phyloP scores from a whole-genome alignment of 2,113 vertebrate species.

The Stomatorhinus ivindoensis region DNA sequence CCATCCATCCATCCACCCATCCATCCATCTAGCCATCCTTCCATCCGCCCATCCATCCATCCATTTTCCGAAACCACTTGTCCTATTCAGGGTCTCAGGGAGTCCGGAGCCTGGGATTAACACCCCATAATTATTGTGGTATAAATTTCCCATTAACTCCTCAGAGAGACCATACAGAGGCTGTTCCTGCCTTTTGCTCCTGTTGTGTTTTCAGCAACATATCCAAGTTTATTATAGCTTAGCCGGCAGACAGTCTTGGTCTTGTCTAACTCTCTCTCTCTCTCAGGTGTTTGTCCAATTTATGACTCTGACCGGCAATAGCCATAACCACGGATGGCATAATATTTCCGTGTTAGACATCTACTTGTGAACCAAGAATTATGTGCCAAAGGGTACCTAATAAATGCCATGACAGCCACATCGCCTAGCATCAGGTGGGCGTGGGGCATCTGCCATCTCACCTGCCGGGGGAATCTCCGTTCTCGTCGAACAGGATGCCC shows the following conservation, averaged over 20 bases:
- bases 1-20: too few relatives aligned
- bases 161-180: not conserved
- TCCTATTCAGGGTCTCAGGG: too few relatives aligned
- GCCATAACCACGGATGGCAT: not conserved
- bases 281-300: not conserved
- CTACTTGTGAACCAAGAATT: not conserved
- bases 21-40: too few relatives aligned
- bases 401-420: not conserved
- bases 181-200: not conserved
- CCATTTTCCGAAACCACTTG: too few relatives aligned
- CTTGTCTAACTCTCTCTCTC: not conserved
- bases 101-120: too few relatives aligned
- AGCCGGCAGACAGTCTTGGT: not conserved
- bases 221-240: not conserved
- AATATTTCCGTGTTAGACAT: not conserved
- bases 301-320: not conserved
- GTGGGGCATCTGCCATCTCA: slow-evolving; percentile 37
- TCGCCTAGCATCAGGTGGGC: not conserved
- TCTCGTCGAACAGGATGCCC: slow-evolving; percentile 88
- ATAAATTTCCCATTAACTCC: not conserved
- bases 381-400: not conserved
- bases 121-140: too few relatives aligned
- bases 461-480: slow-evolving; percentile 96
- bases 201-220: not conserved
- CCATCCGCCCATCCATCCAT: too few relatives aligned